Conservation (phyloP, 1,140 invertebrate genomes). For the Pseudomyrmex flavicornis region DNA sequence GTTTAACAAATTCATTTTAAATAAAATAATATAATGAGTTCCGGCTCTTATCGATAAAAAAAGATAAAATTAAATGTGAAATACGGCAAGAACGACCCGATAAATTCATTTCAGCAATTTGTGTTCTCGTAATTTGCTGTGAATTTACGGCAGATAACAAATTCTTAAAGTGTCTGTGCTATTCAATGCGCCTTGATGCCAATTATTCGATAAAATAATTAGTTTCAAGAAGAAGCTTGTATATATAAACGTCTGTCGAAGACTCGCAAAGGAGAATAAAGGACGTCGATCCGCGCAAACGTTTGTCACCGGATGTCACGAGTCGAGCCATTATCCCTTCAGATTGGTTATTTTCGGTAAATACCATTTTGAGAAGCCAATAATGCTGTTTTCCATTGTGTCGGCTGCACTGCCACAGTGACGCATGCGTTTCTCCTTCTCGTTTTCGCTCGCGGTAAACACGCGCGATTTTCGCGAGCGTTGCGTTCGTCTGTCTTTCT, state of each 20-base stretch:
- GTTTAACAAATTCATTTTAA: no score
- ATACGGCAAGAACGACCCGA: not conserved
- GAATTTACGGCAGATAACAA: not conserved
- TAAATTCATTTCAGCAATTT: not conserved
- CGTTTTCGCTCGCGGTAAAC: conserved; percentile 59
- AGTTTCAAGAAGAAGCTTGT: conserved; percentile 34
- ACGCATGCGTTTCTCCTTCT: conserved; percentile 54
- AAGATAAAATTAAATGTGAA: no score
- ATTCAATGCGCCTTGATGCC: conserved; percentile 21
- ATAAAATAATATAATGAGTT: no score
- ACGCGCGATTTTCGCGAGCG: conserved; percentile 54
- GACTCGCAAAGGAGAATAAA: conserved; percentile 46
- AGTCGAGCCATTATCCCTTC: conserved; percentile 82
- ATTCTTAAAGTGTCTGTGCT: not conserved
- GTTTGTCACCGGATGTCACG: conserved; percentile 76
- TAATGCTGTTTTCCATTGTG: conserved; percentile 84
- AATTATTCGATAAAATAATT: conserved; percentile 80
- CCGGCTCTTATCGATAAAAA: no score
- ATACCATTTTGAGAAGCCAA: conserved; percentile 86
- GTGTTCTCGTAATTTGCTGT: not conserved
- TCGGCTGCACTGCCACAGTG: conserved; percentile 26
- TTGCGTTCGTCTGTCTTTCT: conserved; percentile 41
- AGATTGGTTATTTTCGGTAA: conserved; percentile 86
- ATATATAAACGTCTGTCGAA: conserved; percentile 20
- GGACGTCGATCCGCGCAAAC: conserved; percentile 67